phyloP scores from a whole-genome alignment of 1,140 invertebrate genomes.

The Panagrolaimus sp. region DNA sequence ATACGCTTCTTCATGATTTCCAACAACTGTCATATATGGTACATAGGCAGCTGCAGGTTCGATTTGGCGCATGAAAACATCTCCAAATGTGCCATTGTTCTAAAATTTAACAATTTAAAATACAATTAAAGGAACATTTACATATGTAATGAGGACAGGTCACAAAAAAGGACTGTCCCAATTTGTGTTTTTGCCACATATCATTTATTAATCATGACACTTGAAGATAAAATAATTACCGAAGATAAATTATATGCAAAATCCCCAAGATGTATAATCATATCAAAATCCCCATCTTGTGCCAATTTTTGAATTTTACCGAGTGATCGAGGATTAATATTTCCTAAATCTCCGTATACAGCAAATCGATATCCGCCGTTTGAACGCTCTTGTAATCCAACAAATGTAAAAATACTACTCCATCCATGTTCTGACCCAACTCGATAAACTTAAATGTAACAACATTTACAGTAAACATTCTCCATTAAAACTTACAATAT shows the following conservation, averaged over 20 bases:
- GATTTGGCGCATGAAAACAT: conserved; percentile 83
- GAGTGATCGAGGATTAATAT: conserved; percentile 62
- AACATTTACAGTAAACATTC: neutral
- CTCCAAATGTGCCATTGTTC: conserved; percentile 72
- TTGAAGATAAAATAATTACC: neutral
- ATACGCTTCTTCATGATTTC: conserved; percentile 75
- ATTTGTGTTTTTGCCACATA: too few relatives aligned
- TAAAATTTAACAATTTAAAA: neutral
- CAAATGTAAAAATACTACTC: conserved; percentile 61
- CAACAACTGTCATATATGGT: conserved; percentile 84
- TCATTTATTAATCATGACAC: too few relatives aligned
- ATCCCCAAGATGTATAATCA: conserved; percentile 62
- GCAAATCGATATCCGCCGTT: conserved; percentile 62
- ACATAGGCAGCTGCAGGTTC: conserved; percentile 77
- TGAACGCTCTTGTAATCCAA: conserved; percentile 47
- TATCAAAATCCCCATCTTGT: conserved; percentile 61
- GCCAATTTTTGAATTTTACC: conserved; percentile 60
- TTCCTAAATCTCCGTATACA: conserved; percentile 65
- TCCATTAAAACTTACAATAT: conserved; percentile 16
- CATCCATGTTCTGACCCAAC: conserved; percentile 53
- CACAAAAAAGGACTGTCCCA: too few relatives aligned
- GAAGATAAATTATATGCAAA: conserved; percentile 61
- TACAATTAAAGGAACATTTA: too few relatives aligned
- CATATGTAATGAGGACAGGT: too few relatives aligned
- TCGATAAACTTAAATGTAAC: conserved; percentile 18